phyloP scores from a whole-genome alignment of 2,113 vertebrate species.

The Ptilorrhoa leucosticta region DNA sequence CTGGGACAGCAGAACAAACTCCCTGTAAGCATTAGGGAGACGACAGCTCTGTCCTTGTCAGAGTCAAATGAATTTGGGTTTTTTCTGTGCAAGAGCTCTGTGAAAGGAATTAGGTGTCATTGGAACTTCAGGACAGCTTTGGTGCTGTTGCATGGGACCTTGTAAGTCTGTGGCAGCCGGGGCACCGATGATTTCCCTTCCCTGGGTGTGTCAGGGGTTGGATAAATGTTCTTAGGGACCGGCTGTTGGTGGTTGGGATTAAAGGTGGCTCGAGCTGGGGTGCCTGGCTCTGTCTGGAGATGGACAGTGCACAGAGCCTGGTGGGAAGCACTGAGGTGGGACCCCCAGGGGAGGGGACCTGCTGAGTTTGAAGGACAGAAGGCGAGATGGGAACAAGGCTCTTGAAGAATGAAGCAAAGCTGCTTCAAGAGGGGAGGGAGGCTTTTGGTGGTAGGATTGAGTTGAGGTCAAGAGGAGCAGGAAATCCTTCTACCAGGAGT shows the following conservation, averaged over 20 bases:
- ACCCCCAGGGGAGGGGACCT: neutral
- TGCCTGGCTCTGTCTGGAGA: neutral
- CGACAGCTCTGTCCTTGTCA: neutral
- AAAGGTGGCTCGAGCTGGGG: neutral
- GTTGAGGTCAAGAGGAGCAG: neutral
- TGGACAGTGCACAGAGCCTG: neutral
- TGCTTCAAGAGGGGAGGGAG: neutral
- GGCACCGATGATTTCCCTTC: neutral
- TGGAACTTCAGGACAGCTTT: neutral
- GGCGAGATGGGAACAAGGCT: neutral
- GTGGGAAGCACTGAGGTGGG: fast-evolving
- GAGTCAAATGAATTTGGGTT: neutral
- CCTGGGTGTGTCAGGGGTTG: neutral
- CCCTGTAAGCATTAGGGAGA: neutral
- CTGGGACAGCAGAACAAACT: neutral
- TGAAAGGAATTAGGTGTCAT: neutral
- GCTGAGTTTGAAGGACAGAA: neutral
- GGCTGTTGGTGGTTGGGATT: neutral
- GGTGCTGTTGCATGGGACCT: neutral
- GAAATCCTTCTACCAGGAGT: neutral
- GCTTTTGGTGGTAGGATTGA: neutral
- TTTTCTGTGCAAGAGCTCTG: neutral
- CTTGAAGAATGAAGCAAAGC: neutral
- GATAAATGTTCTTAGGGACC: neutral
- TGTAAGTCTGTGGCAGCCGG: neutral